A percentile compares a stretch with the other conserved stretches of the same genome.
phyloP scores from a whole-genome alignment of 2,888 invertebrate species.

The Zygogramma bicolorata region DNA sequence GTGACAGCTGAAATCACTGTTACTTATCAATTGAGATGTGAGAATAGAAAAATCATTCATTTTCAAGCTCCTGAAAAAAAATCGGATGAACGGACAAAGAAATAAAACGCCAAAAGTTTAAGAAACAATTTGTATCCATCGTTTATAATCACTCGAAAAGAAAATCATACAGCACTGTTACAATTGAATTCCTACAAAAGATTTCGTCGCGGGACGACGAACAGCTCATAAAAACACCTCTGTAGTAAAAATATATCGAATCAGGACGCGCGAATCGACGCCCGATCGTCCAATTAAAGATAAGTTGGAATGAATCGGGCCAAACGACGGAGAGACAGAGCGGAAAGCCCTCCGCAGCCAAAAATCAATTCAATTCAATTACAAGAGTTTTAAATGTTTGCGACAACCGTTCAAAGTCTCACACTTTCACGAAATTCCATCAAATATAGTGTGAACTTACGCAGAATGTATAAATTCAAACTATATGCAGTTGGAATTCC shows the following conservation, averaged over 20 bases:
- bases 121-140: conserved; percentile 67
- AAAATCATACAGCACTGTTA: conserved; percentile 66
- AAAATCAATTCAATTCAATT: background rate
- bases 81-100: conserved; percentile 2
- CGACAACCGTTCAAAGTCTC: too few relatives aligned
- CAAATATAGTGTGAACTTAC: background rate
- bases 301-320: conserved; percentile 61
- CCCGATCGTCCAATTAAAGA: conserved; percentile 44
- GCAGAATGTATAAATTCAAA: too few relatives aligned
- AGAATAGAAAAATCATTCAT: too few relatives aligned
- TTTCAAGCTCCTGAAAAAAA: too few relatives aligned
- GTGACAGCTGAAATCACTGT: too few relatives aligned
- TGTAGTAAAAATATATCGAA: conserved; percentile 64
- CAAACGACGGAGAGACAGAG: conserved; percentile 50
- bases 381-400: too few relatives aligned
- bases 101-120: conserved; percentile 62
- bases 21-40: too few relatives aligned
- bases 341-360: conserved; percentile 46
- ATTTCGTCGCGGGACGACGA: conserved; percentile 60
- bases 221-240: conserved; percentile 56
- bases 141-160: conserved; percentile 65
- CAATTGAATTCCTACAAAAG: conserved; percentile 63
- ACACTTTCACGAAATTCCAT: too few relatives aligned
- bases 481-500: too few relatives aligned
- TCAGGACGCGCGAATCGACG: conserved; percentile 46